phyloP scores from a whole-genome alignment of 1,140 invertebrate species.

The Neelides sp. region DNA sequence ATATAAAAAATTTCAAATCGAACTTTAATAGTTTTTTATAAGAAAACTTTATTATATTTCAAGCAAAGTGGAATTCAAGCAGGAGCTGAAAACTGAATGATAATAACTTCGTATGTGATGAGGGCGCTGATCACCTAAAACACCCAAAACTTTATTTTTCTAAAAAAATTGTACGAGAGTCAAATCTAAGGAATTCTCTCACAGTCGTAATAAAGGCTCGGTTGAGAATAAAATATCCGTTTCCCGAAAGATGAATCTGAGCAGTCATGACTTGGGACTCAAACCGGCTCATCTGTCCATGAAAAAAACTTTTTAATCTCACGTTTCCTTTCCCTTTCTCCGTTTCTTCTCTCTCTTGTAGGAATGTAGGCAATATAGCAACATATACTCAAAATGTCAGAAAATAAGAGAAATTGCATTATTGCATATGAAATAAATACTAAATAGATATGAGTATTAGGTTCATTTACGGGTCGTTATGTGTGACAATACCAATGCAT shows the following conservation, averaged over 20 bases:
- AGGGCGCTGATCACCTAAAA: conserved; percentile 7
- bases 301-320: conserved; percentile 10
- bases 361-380: background rate
- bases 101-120: conserved; percentile 14
- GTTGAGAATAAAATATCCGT: conserved; percentile 20
- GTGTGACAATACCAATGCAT: conserved; percentile 5
- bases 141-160: background rate
- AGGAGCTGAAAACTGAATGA: conserved; percentile 9
- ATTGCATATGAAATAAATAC: too few relatives aligned
- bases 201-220: conserved; percentile 7
- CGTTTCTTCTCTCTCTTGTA: background rate
- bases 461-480: too few relatives aligned
- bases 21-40: background rate
- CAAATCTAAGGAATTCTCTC: conserved; percentile 2
- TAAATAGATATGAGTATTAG: too few relatives aligned
- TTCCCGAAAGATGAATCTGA: conserved; percentile 13
- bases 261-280: conserved; percentile 14
- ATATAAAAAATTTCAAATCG: background rate
- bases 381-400: background rate
- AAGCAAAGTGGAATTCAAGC: background rate
- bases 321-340: background rate
- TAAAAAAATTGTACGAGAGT: conserved; percentile 1
- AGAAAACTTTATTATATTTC: background rate
- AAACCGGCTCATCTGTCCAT: conserved; percentile 15
- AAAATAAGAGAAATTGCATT: too few relatives aligned